Evolutionary conservation across 2,888 invertebrate genomes (phyloP).

Genomic region (Orthonychiurus folsomi): DNA sequence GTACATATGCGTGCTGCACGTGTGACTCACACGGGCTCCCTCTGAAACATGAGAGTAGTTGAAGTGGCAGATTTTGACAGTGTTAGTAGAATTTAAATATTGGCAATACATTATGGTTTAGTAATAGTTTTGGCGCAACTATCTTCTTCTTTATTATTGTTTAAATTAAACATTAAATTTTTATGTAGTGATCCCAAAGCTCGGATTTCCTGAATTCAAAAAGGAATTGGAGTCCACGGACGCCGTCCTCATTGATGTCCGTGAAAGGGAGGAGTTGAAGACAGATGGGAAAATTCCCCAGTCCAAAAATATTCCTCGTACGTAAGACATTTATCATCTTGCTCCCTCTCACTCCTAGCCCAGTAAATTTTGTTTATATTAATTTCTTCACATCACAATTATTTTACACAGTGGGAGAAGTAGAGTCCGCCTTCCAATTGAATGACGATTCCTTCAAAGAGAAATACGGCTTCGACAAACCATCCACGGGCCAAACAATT

Average conservation of each 20-base stretch:
- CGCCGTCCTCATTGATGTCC: constrained; percentile 42
- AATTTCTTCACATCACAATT: no score
- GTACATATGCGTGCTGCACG: no score
- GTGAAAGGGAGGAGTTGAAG: constrained; percentile 42
- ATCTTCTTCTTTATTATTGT: no score
- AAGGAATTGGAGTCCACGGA: constrained; percentile 14
- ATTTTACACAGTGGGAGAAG: constrained; percentile 42
- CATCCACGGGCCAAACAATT: constrained; percentile 20
- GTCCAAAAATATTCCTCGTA: constrained; percentile 43
- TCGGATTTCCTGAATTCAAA: constrained; percentile 18
- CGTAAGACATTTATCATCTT: constrained; percentile 16
- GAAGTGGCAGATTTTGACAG: no score
- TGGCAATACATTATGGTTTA: no score
- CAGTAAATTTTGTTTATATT: constrained; percentile 4
- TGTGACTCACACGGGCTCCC: no score
- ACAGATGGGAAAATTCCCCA: constrained; percentile 42
- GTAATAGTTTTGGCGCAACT: no score
- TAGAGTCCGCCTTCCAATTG: constrained; percentile 36
- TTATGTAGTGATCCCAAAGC: constrained; percentile 21
- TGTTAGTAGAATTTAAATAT: no score
- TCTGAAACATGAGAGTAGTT: no score
- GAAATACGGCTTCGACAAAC: constrained; percentile 34
- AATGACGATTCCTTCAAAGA: constrained; percentile 22
- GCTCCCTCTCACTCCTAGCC: neutral
- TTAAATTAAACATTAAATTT: no score